Conservation (phyloP, 2,888 invertebrate genomes). For the Leptinotarsa tumamoca region DNA sequence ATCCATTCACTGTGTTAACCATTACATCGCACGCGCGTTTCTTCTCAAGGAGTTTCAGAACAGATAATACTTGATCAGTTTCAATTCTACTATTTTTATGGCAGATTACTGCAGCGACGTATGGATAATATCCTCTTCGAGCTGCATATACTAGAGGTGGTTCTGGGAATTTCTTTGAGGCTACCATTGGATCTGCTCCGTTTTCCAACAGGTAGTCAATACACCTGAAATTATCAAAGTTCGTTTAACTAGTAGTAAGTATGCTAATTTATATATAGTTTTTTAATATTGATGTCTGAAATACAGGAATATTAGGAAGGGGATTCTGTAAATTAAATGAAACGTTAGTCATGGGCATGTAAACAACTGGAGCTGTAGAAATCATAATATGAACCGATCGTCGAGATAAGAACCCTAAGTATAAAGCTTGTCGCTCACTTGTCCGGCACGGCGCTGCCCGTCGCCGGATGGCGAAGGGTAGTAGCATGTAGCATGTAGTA, state of each 20-base stretch:
- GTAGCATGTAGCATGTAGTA: no score
- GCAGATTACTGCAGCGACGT: constrained; percentile 48
- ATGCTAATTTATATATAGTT: no score
- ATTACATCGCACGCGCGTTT: constrained; percentile 23
- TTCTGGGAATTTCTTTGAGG: constrained; percentile 41
- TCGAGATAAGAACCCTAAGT: constrained; percentile 47
- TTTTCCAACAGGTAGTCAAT: constrained; percentile 51
- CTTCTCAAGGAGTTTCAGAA: constrained; percentile 36
- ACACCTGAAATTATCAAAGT: constrained; percentile 34
- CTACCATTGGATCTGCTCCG: constrained; percentile 46
- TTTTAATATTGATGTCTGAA: no score
- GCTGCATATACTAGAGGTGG: constrained; percentile 49
- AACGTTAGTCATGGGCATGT: no score
- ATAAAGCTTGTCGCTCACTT: not conserved
- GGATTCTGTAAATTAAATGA: no score
- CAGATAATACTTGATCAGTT: constrained; percentile 41
- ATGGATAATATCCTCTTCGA: constrained; percentile 50
- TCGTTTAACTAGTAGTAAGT: not conserved
- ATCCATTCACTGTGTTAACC: not conserved
- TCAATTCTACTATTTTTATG: constrained; percentile 43
- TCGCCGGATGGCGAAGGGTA: no score
- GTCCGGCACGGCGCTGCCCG: no score
- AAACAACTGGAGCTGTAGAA: no score
- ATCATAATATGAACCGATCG: no score
- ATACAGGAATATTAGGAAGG: no score